Conservation (phyloP, 37 sponge, comb jelly and placozoan species). For the Bolinopsis microptera region DNA sequence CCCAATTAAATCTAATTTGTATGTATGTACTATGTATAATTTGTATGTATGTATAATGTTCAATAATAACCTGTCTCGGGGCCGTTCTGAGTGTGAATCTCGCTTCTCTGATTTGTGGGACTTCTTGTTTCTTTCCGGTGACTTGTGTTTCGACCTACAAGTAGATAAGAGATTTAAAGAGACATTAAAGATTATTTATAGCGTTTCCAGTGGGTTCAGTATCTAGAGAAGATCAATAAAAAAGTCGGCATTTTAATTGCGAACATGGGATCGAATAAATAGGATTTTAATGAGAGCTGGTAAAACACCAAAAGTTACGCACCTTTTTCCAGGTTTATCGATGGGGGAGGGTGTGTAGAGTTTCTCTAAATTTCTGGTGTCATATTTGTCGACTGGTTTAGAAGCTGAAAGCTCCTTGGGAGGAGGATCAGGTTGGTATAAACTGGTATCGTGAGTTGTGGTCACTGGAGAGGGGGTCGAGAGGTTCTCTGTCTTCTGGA, state of each 20-base stretch:
- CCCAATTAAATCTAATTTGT: too few species aligned
- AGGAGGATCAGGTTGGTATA: conserved; percentile 2
- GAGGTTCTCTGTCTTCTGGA: conserved; percentile 27
- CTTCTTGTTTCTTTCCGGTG: conserved; percentile 33
- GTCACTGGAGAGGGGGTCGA: conserved; percentile 65
- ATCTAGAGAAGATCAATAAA: too few species aligned
- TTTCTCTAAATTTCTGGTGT: conserved; percentile 45
- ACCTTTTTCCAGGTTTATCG: conserved; percentile 30
- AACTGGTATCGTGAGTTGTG: conserved; percentile 60
- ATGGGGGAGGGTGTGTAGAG: conserved; percentile 57
- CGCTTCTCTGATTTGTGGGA: conserved; percentile 44
- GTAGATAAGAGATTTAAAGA: too few species aligned
- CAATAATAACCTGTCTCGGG: background rate
- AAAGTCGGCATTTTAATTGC: too few species aligned
- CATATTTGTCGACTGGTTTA: conserved; percentile 34
- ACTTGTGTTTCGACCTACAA: conserved; percentile 50
- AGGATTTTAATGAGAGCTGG: too few species aligned
- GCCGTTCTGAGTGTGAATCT: background rate
- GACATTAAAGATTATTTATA: too few species aligned
- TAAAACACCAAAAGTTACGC: too few species aligned
- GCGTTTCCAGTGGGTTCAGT: too few species aligned
- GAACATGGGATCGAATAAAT: too few species aligned
- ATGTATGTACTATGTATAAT: too few species aligned
- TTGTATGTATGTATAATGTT: too few species aligned
- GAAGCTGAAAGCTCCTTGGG: background rate